Base-by-base conservation (phyloP, 2,797 vertebrate species). In the Staurois parvus region DNA sequence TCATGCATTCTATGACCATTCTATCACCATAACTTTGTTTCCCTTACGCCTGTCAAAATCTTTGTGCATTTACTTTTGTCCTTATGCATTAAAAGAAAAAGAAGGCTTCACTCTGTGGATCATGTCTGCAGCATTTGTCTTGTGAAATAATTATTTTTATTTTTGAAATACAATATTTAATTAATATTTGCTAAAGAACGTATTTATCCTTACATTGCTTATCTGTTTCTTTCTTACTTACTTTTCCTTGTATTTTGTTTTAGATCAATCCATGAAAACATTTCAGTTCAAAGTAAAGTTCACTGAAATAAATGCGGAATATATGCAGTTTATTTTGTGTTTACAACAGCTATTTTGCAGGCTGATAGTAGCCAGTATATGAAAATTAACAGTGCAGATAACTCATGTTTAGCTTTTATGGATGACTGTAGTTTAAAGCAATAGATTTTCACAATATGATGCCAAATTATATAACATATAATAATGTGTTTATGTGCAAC, bases 371-470 rank as follows among this genome's bases (percentile, higher is more conserved):
- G 17, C 17, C 81, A 76, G 73, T 76, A 7, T 21, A 84, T 68
- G 40, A 75, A 84, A 76, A 84, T 76, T 76, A 84, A 76, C 72
- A 76, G 30, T 59, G 73, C 42, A 32, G 72, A 77, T 62, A 84
- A 84, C 37, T 75, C 75, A 78, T 40, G 59, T 77, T 77, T 76
- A 84, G 66, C 34, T 64, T 84, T 84, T 77, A 77, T 77, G n/a
- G 74, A 42, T 76, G 69, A 17, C 67, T 77, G 30, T 72, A 77
- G 66, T 70, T 62, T 69, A 68, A 76, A 84, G 30, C 32, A 48
- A 78, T 77, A 78, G 68, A 72, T 84, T 84, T 84, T 84, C 75
- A 84, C 74, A 69, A 84, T 69, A 78, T 29, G 67, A 30, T 59
- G 34, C 72, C 64, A 84, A 84, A 45, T 72, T 52, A 77, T 77